These are phyloP conservation scores for Bufo bufo DNA, from an alignment of 2,113 vertebrate genomes.

Conservation along the genomic window DNA sequence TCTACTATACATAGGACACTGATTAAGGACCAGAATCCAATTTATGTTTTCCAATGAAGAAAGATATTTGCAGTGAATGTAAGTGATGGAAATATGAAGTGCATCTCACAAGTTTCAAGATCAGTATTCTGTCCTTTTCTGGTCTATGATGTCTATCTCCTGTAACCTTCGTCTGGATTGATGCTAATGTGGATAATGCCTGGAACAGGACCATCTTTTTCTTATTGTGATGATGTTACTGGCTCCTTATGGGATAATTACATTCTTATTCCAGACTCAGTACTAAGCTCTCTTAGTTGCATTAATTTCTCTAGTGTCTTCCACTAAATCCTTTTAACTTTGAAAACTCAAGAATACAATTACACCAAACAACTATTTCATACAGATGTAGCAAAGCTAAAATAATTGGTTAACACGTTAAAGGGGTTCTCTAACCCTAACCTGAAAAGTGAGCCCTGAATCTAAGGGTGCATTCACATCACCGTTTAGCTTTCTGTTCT, in stretches of 20 bases:
- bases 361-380: no score
- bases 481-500: no score
- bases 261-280: slow-evolving; percentile 17
- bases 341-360: no score
- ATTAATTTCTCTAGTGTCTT: slow-evolving; percentile 6
- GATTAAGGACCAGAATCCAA: no score
- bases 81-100: not conserved
- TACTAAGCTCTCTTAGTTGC: not conserved
- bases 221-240: slow-evolving; percentile 6
- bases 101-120: not conserved
- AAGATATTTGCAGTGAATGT: not conserved
- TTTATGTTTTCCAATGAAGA: not conserved
- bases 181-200: slow-evolving; percentile 24
- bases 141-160: not conserved
- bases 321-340: slow-evolving; percentile 20
- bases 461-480: no score
- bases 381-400: no score
- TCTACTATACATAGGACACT: no score
- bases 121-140: no score
- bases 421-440: no score
- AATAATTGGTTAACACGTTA: no score
- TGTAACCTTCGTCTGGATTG: slow-evolving; percentile 20
- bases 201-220: slow-evolving; percentile 25
- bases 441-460: no score
- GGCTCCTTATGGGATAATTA: slow-evolving; percentile 28